phyloP scores from a whole-genome alignment of 2,888 invertebrate genomes.

The Chromoteleia sp. region DNA sequence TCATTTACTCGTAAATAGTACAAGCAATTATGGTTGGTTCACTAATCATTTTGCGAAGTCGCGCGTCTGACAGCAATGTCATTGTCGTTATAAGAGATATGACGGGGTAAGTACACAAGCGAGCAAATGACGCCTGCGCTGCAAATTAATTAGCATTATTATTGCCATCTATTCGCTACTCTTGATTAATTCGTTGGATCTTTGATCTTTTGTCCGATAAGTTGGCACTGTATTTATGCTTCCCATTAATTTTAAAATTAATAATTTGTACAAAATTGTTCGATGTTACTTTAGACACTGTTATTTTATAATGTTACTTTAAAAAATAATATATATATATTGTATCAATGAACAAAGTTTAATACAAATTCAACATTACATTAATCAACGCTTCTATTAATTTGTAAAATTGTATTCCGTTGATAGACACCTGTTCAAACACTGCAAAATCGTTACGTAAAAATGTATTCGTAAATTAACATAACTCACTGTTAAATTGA shows the following conservation, averaged over 20 bases:
- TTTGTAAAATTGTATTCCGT: too few species aligned
- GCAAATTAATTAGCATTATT: slow-evolving; percentile 59
- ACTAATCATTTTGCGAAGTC: slow-evolving; percentile 44
- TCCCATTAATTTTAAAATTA: not conserved
- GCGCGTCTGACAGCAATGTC: slow-evolving; percentile 34
- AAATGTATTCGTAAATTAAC: slow-evolving; percentile 16
- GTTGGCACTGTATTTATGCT: not conserved
- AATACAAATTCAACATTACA: too few species aligned
- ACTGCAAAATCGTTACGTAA: slow-evolving; percentile 12
- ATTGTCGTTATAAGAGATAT: slow-evolving; percentile 31
- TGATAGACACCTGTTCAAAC: too few species aligned
- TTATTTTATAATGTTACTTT: too few species aligned
- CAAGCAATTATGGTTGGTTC: slow-evolving; percentile 30
- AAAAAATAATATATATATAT: too few species aligned
- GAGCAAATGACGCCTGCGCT: slow-evolving; percentile 33
- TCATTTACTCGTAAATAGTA: slow-evolving; percentile 35
- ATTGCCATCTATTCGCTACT: slow-evolving; percentile 19
- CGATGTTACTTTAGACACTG: too few species aligned
- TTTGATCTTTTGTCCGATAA: slow-evolving; percentile 36
- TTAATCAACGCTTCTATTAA: too few species aligned
- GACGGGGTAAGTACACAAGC: slow-evolving; percentile 28
- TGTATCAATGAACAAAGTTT: too few species aligned
- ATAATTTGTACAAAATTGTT: not conserved
- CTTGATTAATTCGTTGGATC: slow-evolving; percentile 50
- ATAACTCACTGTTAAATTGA: slow-evolving; percentile 10